Percentiles rank a stretch among this genome's conserved stretches.
Conservation (phyloP, 1,140 invertebrate species). For the Aphaenogaster floridana region DNA sequence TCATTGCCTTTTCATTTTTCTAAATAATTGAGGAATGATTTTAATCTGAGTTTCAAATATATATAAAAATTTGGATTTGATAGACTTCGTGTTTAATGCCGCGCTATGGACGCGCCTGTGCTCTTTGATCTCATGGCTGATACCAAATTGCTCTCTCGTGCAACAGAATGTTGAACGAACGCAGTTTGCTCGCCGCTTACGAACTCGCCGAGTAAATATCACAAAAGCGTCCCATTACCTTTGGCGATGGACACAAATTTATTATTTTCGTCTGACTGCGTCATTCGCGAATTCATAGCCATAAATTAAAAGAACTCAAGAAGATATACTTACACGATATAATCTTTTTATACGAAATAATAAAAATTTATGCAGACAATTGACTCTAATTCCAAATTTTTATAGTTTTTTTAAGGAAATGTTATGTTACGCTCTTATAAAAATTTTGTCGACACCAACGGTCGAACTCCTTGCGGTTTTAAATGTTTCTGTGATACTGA, state of each 20-base stretch:
- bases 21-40: slow-evolving; percentile 24
- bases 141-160: slow-evolving; percentile 48
- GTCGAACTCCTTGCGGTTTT: not conserved
- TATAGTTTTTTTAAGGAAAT: not conserved
- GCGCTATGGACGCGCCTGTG: slow-evolving; percentile 12
- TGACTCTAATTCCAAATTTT: slow-evolving; percentile 1
- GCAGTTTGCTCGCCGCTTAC: slow-evolving; percentile 42
- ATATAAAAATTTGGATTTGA: slow-evolving; percentile 35
- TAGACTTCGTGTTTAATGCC: slow-evolving; percentile 6
- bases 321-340: not conserved
- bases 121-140: slow-evolving; percentile 57
- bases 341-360: not conserved
- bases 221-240: slow-evolving; percentile 39
- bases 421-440: not conserved
- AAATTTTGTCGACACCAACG: not conserved
- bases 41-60: slow-evolving; percentile 46
- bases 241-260: slow-evolving; percentile 10
- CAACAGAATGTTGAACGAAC: slow-evolving; percentile 37
- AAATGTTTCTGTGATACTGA: not conserved
- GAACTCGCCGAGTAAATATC: slow-evolving; percentile 52
- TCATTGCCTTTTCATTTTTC: not conserved
- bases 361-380: not conserved
- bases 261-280: slow-evolving; percentile 33
- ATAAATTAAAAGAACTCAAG: not conserved
- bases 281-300: not conserved